Evolutionary conservation across 2,888 invertebrate genomes (phyloP).

Genomic region (Andrena marginata): DNA sequence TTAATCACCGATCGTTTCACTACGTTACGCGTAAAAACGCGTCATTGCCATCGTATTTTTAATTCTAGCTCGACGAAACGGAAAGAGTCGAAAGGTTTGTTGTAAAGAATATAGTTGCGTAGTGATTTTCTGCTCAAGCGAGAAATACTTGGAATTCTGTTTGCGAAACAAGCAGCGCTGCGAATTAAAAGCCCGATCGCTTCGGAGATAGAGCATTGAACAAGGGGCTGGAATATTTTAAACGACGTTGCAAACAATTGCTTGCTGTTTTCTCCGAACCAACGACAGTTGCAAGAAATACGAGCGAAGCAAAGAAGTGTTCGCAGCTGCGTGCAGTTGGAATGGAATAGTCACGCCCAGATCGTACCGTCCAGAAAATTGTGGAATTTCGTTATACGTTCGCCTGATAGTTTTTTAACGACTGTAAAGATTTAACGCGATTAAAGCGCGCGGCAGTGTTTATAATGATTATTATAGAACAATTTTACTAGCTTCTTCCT

Average conservation of each 20-base stretch:
- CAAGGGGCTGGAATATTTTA: conserved; percentile 13
- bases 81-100: too few species aligned
- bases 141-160: neutral
- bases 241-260: conserved; percentile 51
- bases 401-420: conserved; percentile 53
- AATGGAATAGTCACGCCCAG: conserved; percentile 62
- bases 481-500: conserved; percentile 55
- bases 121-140: conserved; percentile 3
- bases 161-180: neutral
- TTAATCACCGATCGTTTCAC: neutral
- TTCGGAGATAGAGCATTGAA: conserved; percentile 2
- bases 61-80: too few species aligned
- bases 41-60: too few species aligned
- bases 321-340: conserved; percentile 43
- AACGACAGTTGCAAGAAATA: conserved; percentile 61
- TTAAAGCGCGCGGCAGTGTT: conserved; percentile 36
- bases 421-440: conserved; percentile 36
- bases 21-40: neutral
- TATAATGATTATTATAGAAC: conserved; percentile 34
- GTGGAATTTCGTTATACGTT: conserved; percentile 58
- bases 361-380: conserved; percentile 68
- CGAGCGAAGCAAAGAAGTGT: conserved; percentile 37
- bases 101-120: conserved; percentile 1
- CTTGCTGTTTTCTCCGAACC: conserved; percentile 36
- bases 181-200: neutral